These are phyloP conservation scores for Eupithecia subumbrata DNA, from an alignment of 2,888 invertebrate species.

Conservation along the genomic window DNA sequence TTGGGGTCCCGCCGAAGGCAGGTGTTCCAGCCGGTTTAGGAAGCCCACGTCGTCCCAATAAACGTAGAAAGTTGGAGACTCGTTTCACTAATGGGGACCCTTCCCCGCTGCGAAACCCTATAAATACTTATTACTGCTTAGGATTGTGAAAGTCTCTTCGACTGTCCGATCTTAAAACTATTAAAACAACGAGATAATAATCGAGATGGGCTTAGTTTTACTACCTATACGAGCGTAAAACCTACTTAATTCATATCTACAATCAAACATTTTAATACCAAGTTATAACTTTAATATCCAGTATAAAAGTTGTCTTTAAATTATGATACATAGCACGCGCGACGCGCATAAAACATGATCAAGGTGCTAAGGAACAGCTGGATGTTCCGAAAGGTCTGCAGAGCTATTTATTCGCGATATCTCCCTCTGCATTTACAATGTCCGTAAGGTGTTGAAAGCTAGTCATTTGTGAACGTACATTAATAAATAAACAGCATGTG, in stretches of 20 bases:
- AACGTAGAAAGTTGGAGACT: constrained; percentile 62
- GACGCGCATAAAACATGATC: constrained; percentile 22
- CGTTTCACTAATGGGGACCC: constrained; percentile 59
- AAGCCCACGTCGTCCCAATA: constrained; percentile 56
- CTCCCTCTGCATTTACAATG: constrained; percentile 37
- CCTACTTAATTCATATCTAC: not conserved
- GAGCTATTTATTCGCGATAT: constrained; percentile 33
- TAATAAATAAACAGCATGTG: constrained; percentile 57
- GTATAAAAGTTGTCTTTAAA: constrained; percentile 2
- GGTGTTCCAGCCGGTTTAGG: constrained; percentile 66
- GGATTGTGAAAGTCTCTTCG: constrained; percentile 4
- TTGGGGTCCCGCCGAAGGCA: constrained; percentile 61
- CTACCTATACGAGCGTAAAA: constrained; percentile 1
- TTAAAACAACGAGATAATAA: constrained; percentile 6
- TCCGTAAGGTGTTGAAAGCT: constrained; percentile 60
- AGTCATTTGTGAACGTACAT: constrained; percentile 49
- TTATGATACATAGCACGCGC: constrained; percentile 25
- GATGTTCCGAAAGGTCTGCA: constrained; percentile 33
- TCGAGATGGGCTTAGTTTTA: constrained; percentile 1
- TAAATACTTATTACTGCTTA: constrained; percentile 42
- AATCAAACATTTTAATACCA: not conserved
- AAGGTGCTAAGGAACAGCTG: constrained; percentile 41
- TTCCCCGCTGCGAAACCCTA: constrained; percentile 43
- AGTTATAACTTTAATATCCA: constrained; percentile 6
- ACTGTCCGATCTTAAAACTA: not conserved